Conservation (phyloP, 2,888 invertebrate species). For the Protonemura montana region DNA sequence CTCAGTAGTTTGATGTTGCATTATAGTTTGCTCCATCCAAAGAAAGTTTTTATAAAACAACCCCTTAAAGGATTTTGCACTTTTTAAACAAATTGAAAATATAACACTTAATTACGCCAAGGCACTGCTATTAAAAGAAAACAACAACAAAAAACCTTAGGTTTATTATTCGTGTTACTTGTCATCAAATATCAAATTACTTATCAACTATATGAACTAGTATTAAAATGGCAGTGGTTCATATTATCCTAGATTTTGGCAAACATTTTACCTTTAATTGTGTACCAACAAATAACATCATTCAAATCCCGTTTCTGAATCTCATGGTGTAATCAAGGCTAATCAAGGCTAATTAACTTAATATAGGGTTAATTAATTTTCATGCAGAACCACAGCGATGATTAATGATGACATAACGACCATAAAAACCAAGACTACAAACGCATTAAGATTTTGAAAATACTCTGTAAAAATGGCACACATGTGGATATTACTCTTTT, state of each 20-base stretch:
- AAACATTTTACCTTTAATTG: neutral
- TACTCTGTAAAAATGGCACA: neutral
- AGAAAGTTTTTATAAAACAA: too few relatives aligned
- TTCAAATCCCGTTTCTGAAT: neutral
- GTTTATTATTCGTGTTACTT: neutral
- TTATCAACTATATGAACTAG: neutral
- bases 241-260: constrained; percentile 12
- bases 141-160: neutral
- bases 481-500: neutral
- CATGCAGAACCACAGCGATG: neutral
- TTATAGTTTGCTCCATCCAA: too few relatives aligned
- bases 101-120: neutral
- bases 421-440: neutral
- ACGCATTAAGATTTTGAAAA: neutral
- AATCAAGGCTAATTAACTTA: neutral
- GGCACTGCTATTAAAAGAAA: neutral
- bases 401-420: neutral
- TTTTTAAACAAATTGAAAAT: too few relatives aligned
- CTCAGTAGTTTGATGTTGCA: too few relatives aligned
- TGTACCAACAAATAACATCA: neutral
- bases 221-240: constrained; percentile 9
- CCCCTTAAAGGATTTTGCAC: too few relatives aligned
- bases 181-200: too few relatives aligned
- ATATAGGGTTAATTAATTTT: neutral
- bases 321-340: neutral